A percentile compares a stretch with the other conserved stretches of the same genome.
Conservation (phyloP, 2,888 invertebrate species). For the Tenthredo amoena region DNA sequence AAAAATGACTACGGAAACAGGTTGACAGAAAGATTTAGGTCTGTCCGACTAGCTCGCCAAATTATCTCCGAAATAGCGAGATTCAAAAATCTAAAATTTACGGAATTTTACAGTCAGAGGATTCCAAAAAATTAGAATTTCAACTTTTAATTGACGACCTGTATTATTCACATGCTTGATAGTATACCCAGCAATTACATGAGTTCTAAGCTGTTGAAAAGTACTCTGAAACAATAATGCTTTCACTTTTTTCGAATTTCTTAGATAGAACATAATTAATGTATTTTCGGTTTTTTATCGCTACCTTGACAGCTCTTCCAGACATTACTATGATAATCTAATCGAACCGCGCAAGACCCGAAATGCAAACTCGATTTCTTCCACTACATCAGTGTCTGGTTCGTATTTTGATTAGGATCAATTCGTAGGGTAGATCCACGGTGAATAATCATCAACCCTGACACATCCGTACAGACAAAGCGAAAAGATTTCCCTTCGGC, state of each 20-base stretch:
- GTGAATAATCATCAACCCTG: background rate
- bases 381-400: background rate
- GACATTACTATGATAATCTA: background rate
- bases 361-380: background rate
- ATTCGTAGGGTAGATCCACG: background rate
- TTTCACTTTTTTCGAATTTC: background rate
- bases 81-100: too few relatives aligned
- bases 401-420: slow-evolving; percentile 6
- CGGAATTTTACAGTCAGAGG: too few relatives aligned
- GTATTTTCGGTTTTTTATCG: background rate
- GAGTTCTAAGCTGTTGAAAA: background rate
- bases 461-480: background rate
- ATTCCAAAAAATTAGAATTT: too few relatives aligned
- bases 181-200: too few relatives aligned
- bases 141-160: too few relatives aligned
- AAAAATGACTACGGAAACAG: too few relatives aligned
- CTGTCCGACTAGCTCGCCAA: too few relatives aligned
- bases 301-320: background rate
- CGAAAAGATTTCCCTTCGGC: background rate
- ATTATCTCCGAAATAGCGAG: too few relatives aligned
- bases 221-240: background rate
- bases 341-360: background rate
- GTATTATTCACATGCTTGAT: too few relatives aligned
- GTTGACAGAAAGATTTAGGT: too few relatives aligned
- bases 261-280: background rate